Conservation (phyloP, 2,888 invertebrate genomes). For the Spisula subtruncata region DNA sequence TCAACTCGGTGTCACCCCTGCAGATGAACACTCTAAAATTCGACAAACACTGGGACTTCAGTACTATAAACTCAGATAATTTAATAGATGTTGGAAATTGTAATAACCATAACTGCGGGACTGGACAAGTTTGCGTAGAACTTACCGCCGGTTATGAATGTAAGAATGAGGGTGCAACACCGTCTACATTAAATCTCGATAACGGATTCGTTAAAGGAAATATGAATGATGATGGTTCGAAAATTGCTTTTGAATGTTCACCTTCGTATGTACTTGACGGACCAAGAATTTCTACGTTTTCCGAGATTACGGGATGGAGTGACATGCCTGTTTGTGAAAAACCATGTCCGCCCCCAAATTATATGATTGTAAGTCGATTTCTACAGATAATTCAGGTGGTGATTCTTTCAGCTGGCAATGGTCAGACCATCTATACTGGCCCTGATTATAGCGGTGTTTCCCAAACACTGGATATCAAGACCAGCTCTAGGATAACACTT, state of each 20-base stretch:
- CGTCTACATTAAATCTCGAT: neutral
- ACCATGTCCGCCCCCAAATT: neutral
- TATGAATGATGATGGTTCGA: slow-evolving; percentile 1
- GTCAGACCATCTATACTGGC: neutral
- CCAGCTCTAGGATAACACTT: neutral
- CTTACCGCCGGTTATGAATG: neutral
- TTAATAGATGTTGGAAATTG: neutral
- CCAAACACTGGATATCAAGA: neutral
- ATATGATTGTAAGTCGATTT: neutral
- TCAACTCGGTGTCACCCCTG: neutral
- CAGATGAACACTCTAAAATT: neutral
- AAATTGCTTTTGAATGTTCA: neutral
- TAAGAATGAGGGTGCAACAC: neutral
- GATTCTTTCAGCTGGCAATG: neutral
- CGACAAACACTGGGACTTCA: neutral
- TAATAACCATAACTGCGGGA: neutral
- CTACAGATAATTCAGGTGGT: neutral
- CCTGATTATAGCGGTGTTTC: neutral
- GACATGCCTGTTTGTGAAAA: neutral
- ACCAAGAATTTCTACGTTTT: neutral
- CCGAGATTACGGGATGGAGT: neutral
- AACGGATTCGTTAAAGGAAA: neutral
- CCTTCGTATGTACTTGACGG: neutral
- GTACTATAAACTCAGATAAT: neutral
- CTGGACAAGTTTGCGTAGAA: slow-evolving; percentile 4